Evolutionary conservation across 2,888 invertebrate genomes (phyloP).

Genomic region (Agrilus biguttatus): DNA sequence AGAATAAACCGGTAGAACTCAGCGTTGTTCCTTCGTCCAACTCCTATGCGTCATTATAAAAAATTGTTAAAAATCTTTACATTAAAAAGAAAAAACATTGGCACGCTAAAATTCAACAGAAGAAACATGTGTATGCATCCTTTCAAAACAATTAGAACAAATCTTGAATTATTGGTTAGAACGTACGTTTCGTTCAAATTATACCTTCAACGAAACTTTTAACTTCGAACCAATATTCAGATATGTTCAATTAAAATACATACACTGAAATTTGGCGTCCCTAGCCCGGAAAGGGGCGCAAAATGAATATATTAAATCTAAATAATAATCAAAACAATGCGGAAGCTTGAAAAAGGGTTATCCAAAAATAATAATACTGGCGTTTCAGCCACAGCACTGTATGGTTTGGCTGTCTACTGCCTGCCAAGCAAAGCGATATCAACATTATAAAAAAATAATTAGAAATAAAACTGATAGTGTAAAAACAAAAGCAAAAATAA

Average conservation of each 20-base stretch:
- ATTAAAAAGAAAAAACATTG: background rate
- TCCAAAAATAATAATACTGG: slow-evolving; percentile 24
- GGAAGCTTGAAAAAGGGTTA: slow-evolving; percentile 32
- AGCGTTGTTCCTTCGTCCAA: slow-evolving; percentile 31
- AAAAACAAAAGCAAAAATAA: slow-evolving; percentile 9
- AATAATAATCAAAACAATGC: slow-evolving; percentile 15
- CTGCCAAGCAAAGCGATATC: slow-evolving; percentile 20
- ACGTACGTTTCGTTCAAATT: too few relatives aligned
- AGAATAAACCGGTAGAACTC: slow-evolving; percentile 28
- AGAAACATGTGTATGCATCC: background rate
- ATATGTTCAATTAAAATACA: too few relatives aligned
- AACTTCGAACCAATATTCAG: too few relatives aligned
- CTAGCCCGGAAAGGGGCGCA: too few relatives aligned
- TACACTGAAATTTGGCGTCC: too few relatives aligned
- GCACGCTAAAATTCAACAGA: slow-evolving; percentile 6
- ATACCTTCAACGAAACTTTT: too few relatives aligned
- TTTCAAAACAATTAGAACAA: too few relatives aligned
- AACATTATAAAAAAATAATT: slow-evolving; percentile 13
- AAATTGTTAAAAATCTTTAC: slow-evolving; percentile 14
- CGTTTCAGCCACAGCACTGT: slow-evolving; percentile 21
- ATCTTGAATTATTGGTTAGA: too few relatives aligned
- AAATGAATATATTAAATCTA: slow-evolving; percentile 2
- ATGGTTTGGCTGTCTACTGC: slow-evolving; percentile 17
- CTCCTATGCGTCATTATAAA: slow-evolving; percentile 31
- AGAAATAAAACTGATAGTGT: slow-evolving; percentile 8